Conservation (phyloP, 2,888 invertebrate genomes). For the Ctenicera cuprea region DNA sequence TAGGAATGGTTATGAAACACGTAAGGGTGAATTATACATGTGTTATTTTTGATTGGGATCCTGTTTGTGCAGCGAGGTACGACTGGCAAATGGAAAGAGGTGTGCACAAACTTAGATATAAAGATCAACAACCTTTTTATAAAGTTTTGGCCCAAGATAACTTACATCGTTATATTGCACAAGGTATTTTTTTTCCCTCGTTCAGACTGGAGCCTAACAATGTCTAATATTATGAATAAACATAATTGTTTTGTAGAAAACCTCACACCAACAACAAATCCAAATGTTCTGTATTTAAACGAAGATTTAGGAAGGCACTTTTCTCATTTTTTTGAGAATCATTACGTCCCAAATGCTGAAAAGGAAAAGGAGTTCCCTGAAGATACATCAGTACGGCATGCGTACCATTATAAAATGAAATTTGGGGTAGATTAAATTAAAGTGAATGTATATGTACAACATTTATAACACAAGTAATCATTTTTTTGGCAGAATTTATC, state of each 20-base stretch:
- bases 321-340: neutral
- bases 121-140: slow-evolving; percentile 2
- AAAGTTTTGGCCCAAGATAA: neutral
- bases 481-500: too few relatives aligned
- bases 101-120: neutral
- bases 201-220: too few relatives aligned
- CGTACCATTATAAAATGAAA: neutral
- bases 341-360: neutral
- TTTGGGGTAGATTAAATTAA: too few relatives aligned
- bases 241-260: neutral
- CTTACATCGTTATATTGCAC: neutral
- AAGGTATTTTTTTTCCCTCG: neutral
- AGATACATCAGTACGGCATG: neutral
- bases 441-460: too few relatives aligned
- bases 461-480: too few relatives aligned
- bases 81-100: neutral
- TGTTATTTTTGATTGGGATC: neutral
- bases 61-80: too few relatives aligned
- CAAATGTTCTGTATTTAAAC: neutral
- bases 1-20: neutral
- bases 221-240: neutral
- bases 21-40: neutral
- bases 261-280: neutral
- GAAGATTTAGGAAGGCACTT: neutral
- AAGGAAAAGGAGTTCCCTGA: neutral